Evolutionary conservation across 2,888 invertebrate species (phyloP), one percentile per base, ranked within the genome.

Genomic region (Pediacus dermestoides): DNA sequence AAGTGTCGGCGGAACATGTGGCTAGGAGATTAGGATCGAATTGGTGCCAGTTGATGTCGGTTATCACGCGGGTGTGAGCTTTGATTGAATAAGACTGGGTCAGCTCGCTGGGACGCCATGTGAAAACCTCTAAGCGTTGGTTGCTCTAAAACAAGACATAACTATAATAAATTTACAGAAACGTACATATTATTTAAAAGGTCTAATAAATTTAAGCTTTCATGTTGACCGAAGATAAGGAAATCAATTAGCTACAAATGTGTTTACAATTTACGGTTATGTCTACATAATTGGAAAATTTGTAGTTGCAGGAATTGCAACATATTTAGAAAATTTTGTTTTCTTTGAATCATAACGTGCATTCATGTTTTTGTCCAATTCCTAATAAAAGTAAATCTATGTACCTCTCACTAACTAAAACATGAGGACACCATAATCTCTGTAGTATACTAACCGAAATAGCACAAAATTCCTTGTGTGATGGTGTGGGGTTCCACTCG

Each of bases 1-100:
- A 93, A 23, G 92, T 90, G 64, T 95, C 95, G 35, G 91, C 89
- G 2, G 94, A 94, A 61, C 92, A 93, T 27, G 93, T 91, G 4
- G 93, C 88, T 39, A 89, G 65, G 30, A 84, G 67, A 64, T 84
- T 81, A 1, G 84, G 79, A 62, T 88, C 82, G 61, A 80, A 78
- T 32, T 79, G 77, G 60, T 93, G 92, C 87, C 95, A 96, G 69
- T 94, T 91, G 36, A 96, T 78, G 62, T 93, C 94, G 40, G 88
- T 88, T 15, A 92, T 86, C 10, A 88, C 85, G 46, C 92, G 73
- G 0, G 90, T 90, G 59, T 92, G 91, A 1, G 85, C 86, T 30
- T 84, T 78, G 15, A 90, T 71, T 6, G 84, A 84, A 57, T 82
- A 78, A 32, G 79, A 79, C 42, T 83, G 81, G 35, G 80, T 80